Conservation (phyloP, 2,888 invertebrate genomes). For the Sphaerophoria taeniata region DNA sequence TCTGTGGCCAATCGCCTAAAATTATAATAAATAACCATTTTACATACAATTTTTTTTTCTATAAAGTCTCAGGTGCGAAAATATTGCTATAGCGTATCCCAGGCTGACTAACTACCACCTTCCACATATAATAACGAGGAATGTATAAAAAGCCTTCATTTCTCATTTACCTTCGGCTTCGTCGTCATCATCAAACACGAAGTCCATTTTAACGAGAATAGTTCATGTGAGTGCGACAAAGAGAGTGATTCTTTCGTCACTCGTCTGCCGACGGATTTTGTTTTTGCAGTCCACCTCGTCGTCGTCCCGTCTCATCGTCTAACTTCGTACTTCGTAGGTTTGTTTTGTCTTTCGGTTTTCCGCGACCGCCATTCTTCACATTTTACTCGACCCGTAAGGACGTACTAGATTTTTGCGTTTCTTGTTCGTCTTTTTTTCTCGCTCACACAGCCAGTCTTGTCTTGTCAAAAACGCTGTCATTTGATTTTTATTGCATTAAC, state of each 20-base stretch:
- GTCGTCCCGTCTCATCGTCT: not conserved
- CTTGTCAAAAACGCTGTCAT: constrained; percentile 64
- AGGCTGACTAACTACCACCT: constrained; percentile 71
- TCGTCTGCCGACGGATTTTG: constrained; percentile 19
- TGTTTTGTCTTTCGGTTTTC: not conserved
- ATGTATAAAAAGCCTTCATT: constrained; percentile 79
- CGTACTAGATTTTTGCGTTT: constrained; percentile 56
- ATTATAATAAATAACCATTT: too few relatives aligned
- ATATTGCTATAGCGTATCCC: constrained; percentile 4
- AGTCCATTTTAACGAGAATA: constrained; percentile 55
- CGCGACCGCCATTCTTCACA: constrained; percentile 67
- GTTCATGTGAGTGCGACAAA: constrained; percentile 42
- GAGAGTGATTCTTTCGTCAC: constrained; percentile 35
- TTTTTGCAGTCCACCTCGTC: constrained; percentile 12
- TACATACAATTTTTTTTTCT: not conserved
- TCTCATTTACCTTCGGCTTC: constrained; percentile 77
- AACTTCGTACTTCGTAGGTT: not conserved
- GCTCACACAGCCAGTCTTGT: constrained; percentile 31
- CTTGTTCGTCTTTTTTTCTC: constrained; percentile 32
- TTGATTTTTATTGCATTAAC: constrained; percentile 43
- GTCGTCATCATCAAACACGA: constrained; percentile 77
- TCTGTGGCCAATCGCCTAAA: too few relatives aligned
- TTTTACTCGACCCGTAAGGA: constrained; percentile 57
- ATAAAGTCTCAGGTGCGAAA: not conserved
- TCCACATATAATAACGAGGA: constrained; percentile 77